Base-by-base conservation (phyloP, 64 coral and sea anemone genomes). In the Montipora sp. region DNA sequence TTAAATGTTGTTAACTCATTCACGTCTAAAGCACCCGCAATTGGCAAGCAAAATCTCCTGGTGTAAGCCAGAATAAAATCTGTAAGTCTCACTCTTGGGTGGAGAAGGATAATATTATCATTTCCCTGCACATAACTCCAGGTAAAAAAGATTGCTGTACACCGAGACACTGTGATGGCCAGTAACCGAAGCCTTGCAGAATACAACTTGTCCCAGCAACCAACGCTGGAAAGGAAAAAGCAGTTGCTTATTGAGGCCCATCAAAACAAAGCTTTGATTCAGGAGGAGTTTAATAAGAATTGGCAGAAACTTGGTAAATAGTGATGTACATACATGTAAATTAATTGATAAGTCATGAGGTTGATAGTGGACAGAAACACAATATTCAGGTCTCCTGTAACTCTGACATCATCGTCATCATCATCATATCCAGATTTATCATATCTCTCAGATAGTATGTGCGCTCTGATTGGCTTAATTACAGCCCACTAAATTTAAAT, bases 151-250 rank as follows among this genome's bases (percentile, higher is more conserved):
- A 89, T 97, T 5, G 72, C 78, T 55, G 45, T 51, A 23, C 23
- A 91, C 14, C 92, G 92, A 19, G 89, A 97, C 21, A 91, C 72
- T 44, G n/a, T 97, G 21, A 68, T 92, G 18, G 78, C 92, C 15
- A 91, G 92, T 71, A 97, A 94, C 78, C 55, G 60, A 76, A 97
- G 77, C 74, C 87, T 97, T 89, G 95, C 95, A 45, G 95, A 97
- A 48, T 89, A 88, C 13, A 97, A 97, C 48, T 88, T 97, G 48
- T 84, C 59, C 24, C 51, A 94, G 69, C 83, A 97, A 49, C 95
- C 95, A 4, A 82, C 14, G 51, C 74, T 97, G 18, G 84, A 91
- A 15, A 20, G 63, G 15, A 86, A 79, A 36, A 87, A 93, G 49
- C 47, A 94, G 1, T 13, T 5, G 46, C 92, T 97, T 13, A 77